Evolutionary conservation across 1,140 invertebrate genomes (phyloP), one percentile per base, ranked within the genome.

Genomic region (Musca vetustissima): DNA sequence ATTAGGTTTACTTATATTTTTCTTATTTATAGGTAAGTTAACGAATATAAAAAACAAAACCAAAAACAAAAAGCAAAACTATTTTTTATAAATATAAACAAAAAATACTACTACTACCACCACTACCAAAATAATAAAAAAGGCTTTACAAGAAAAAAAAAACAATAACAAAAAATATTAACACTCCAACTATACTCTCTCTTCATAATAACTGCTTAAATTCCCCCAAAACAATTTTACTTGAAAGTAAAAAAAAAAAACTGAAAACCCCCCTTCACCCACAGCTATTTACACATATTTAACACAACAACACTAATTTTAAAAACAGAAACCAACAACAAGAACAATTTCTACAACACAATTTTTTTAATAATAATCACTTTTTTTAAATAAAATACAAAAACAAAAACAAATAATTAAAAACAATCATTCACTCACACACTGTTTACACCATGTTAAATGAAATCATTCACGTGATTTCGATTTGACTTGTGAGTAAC

Each of bases 1-100:
- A 89, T 92, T 99, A 80, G 97, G 96, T 84, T 90, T 99, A 84
- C 93, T 99, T 86, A 99, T 99, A 88, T 99, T 99, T 92, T 99
- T 99, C 91, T 91, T 99, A 82, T 96, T 98, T 85, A 98, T 98
- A 84, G 94, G 94, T 96, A 88, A 95, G 93, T 90, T 75, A 72
- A 66, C 73, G 72, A 71, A 43, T 68, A 71, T 67, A 69, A 76
- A 61, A 64, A 67, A 66, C 36, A 70, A 73, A 59, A 64, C 25
- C 15, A 69, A 67, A 59, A 65, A 69, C 50, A 43, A 14, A 24
- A 57, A 24, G 22, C n/a, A 61, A 65, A 28, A 59, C 19, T 19
- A 43, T 55, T 43, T 7, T 11, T 43, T 25, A 15, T 52, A 14
- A 53, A 52, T n/a, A 61, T 19, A 9, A 65, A 24, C 47, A 50